Evolutionary conservation across 2,113 vertebrate species (phyloP).

Genomic region (Argyrosomus japonicus): DNA sequence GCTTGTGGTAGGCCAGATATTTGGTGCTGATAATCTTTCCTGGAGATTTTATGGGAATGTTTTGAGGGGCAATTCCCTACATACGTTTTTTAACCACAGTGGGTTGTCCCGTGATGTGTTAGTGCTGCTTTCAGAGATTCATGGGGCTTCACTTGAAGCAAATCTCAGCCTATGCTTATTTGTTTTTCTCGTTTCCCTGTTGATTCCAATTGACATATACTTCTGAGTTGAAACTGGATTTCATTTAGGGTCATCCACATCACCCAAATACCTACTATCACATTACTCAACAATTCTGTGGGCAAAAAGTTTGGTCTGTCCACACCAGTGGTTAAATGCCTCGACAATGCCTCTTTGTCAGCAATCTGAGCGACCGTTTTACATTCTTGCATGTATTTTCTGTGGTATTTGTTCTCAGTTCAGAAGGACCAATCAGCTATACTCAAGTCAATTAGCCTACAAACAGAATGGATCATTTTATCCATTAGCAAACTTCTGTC

Average conservation of each 20-base stretch:
- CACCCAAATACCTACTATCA: neutral
- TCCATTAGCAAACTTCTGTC: too few species aligned
- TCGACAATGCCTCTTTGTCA: neutral
- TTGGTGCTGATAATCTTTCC: conserved; percentile 68
- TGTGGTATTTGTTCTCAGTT: neutral
- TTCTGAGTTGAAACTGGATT: too few species aligned
- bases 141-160: neutral
- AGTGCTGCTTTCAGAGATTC: conserved; percentile 1
- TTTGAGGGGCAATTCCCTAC: conserved; percentile 34
- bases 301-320: neutral
- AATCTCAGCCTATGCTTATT: neutral
- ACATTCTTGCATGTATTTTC: too few species aligned
- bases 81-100: conserved; percentile 25
- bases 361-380: neutral
- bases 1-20: conserved; percentile 49
- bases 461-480: too few species aligned
- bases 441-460: neutral
- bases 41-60: conserved; percentile 61
- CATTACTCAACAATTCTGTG: neutral
- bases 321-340: neutral
- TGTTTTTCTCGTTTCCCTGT: neutral
- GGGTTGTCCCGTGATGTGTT: neutral
- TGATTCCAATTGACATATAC: neutral
- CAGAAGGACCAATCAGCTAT: neutral
- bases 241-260: too few species aligned